These are phyloP conservation scores for Pseudachorutes palmiensis DNA, from an alignment of 1,140 invertebrate species.

Conservation along the genomic window DNA sequence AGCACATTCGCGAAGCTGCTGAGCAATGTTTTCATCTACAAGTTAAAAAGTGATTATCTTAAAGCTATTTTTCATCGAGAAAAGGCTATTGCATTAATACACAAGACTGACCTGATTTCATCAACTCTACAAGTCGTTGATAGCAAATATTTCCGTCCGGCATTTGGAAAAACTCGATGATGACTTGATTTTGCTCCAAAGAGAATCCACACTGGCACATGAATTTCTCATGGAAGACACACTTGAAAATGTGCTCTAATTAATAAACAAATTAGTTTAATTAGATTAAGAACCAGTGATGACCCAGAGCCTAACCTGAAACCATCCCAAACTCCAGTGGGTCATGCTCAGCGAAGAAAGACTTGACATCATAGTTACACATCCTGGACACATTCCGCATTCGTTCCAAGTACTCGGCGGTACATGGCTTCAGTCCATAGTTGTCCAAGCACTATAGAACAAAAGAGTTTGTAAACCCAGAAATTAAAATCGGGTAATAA, in stretches of 20 bases:
- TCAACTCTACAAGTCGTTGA: conserved; percentile 28
- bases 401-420: conserved; percentile 33
- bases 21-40: conserved; percentile 31
- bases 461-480: not conserved
- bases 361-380: conserved; percentile 23
- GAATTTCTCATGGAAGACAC: conserved; percentile 36
- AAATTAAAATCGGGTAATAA: too few species aligned
- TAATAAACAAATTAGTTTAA: not conserved
- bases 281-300: not conserved
- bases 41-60: not conserved
- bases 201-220: conserved; percentile 30
- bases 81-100: too few species aligned
- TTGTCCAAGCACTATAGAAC: conserved; percentile 27
- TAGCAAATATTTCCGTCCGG: conserved; percentile 34
- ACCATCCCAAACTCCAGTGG: conserved; percentile 36
- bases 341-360: conserved; percentile 32
- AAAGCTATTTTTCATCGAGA: too few species aligned
- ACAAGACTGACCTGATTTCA: conserved; percentile 31
- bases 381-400: conserved; percentile 24
- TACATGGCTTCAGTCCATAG: conserved; percentile 35
- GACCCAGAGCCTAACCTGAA: conserved; percentile 20
- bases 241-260: conserved; percentile 35
- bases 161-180: conserved; percentile 35
- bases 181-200: conserved; percentile 28
- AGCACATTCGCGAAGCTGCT: conserved; percentile 35